Evolutionary conservation across 2,113 vertebrate species (phyloP).

Genomic region (Pomatostomus ruficeps): DNA sequence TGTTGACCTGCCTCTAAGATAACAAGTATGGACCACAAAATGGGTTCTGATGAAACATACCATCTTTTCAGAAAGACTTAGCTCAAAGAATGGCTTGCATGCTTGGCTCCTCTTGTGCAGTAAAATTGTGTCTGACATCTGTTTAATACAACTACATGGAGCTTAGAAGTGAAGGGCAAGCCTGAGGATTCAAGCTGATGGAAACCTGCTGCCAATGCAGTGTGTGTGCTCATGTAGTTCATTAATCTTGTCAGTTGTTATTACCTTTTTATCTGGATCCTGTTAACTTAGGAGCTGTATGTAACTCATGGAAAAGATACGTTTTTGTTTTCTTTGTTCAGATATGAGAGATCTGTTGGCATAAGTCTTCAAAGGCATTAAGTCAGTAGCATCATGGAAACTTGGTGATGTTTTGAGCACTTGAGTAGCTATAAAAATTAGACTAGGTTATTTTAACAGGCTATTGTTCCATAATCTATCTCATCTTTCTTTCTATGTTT

Average conservation of each 20-base stretch:
- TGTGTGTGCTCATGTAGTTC: conserved; percentile 53
- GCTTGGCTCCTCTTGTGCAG: conserved; percentile 31
- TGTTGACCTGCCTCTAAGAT: background rate
- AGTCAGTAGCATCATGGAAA: conserved; percentile 92
- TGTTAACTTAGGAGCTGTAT: conserved; percentile 77
- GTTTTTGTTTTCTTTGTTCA: conserved; percentile 69
- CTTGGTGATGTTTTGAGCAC: conserved; percentile 75
- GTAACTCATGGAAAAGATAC: conserved; percentile 77
- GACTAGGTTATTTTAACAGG: conserved; percentile 73
- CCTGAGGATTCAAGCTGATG: conserved; percentile 59
- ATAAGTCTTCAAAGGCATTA: conserved; percentile 75
- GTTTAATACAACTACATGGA: conserved; percentile 65
- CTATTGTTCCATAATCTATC: conserved; percentile 63
- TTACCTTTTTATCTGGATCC: conserved; percentile 77
- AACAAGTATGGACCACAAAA: background rate
- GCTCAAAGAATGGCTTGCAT: background rate
- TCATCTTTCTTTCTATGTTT: conserved; percentile 32
- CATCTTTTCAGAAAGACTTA: background rate
- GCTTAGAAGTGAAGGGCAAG: conserved; percentile 53
- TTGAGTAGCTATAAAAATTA: conserved; percentile 68
- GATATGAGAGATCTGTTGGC: conserved; percentile 77
- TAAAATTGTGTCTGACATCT: conserved; percentile 68
- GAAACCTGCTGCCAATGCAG: conserved; percentile 48
- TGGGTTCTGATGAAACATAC: background rate
- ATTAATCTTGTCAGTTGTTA: conserved; percentile 81